These are phyloP conservation scores for Limnephilus rhombicus DNA, from an alignment of 2,888 invertebrate species.

Conservation along the genomic window DNA sequence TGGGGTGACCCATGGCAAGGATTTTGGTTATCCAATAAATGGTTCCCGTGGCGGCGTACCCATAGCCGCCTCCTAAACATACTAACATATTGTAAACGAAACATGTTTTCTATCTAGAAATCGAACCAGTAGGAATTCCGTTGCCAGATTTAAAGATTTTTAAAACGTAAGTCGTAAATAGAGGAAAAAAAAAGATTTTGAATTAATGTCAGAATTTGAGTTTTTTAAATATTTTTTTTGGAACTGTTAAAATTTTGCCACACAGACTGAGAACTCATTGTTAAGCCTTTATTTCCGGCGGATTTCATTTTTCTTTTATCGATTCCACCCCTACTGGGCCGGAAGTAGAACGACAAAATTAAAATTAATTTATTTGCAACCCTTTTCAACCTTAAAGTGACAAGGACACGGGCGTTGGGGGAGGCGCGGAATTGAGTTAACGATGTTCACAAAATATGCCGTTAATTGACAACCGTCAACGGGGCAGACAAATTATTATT, in stretches of 20 bases:
- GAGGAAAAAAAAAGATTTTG: no score
- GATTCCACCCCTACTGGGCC: not conserved
- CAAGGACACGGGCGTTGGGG: not conserved
- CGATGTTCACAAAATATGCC: conserved; percentile 22
- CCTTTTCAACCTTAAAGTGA: conserved; percentile 28
- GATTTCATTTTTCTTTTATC: not conserved
- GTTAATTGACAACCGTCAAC: conserved; percentile 41
- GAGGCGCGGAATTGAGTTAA: conserved; percentile 9
- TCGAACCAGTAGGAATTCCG: no score
- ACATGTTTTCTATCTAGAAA: no score
- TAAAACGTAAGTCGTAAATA: no score
- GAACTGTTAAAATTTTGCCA: not conserved
- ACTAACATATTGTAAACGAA: no score
- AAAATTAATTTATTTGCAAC: conserved; percentile 39
- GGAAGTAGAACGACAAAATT: not conserved
- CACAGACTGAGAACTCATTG: no score
- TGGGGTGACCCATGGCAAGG: no score
- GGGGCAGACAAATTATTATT: conserved; percentile 20
- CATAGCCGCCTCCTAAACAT: no score
- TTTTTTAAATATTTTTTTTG: no score
- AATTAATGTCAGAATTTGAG: not conserved
- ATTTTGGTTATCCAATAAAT: no score
- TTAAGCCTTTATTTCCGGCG: not conserved
- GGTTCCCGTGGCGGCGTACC: no score
- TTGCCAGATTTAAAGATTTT: no score